Evolutionary conservation across 1,140 invertebrate species (phyloP).

Genomic region (Pseudobourletiella spinata): DNA sequence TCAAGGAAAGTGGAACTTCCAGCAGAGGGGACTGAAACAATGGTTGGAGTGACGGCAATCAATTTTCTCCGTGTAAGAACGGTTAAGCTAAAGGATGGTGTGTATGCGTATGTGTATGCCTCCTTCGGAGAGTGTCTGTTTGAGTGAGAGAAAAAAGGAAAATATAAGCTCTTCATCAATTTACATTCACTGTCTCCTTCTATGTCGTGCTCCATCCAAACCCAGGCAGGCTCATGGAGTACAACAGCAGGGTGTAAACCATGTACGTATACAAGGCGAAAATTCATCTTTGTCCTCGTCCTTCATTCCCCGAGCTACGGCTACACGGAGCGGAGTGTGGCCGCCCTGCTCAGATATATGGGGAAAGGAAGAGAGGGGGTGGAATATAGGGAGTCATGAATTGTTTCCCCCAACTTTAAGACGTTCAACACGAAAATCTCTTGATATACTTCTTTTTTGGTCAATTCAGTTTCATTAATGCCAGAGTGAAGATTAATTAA

Average conservation of each 20-base stretch:
- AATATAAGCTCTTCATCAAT: neutral
- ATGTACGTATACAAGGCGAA: neutral
- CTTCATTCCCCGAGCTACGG: neutral
- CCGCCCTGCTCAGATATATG: neutral
- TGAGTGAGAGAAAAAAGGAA: no score
- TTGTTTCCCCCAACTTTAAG: neutral
- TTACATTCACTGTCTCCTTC: neutral
- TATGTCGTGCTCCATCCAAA: neutral
- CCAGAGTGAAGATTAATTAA: constrained; percentile 17
- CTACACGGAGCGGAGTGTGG: no score
- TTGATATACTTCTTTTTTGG: constrained; percentile 12
- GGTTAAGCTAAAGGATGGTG: no score
- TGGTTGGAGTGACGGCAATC: no score
- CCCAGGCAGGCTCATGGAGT: neutral
- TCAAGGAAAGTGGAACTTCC: no score
- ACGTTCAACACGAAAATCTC: neutral
- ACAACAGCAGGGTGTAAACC: neutral
- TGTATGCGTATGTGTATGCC: no score
- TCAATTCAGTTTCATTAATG: constrained; percentile 23
- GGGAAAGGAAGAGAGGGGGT: no score
- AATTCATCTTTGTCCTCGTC: neutral
- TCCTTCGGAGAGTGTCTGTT: no score
- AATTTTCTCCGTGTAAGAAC: no score
- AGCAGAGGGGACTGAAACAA: no score
- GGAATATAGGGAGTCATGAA: neutral